Evolutionary conservation across 2,113 vertebrate genomes (phyloP).

Genomic region (Eurypyga helias): DNA sequence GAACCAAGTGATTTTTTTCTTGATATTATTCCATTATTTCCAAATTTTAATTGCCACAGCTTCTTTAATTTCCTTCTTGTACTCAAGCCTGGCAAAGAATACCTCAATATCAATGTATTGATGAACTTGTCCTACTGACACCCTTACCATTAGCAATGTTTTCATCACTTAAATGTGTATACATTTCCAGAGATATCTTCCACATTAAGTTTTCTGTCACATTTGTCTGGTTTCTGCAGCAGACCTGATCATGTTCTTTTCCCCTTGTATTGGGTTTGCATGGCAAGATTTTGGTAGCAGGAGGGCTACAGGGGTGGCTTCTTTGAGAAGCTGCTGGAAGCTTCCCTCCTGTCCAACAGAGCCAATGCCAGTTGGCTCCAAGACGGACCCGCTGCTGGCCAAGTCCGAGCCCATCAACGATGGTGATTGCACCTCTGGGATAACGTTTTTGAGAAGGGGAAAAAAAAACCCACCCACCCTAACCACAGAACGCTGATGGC

Average conservation of each 20-base stretch:
- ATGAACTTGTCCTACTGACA: neutral
- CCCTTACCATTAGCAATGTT: neutral
- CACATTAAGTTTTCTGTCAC: neutral
- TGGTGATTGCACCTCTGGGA: too few species aligned
- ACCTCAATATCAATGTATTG: neutral
- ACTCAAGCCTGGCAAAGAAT: neutral
- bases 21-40: neutral
- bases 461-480: too few species aligned
- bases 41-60: neutral
- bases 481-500: too few species aligned
- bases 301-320: too few species aligned
- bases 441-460: too few species aligned
- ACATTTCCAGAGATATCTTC: neutral
- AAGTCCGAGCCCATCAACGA: too few species aligned
- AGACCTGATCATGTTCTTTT: neutral
- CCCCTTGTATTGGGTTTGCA: too few species aligned
- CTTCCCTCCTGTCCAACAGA: too few species aligned
- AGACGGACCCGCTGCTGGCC: too few species aligned
- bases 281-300: too few species aligned
- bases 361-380: too few species aligned
- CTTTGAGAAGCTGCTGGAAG: too few species aligned
- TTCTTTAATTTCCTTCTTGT: neutral
- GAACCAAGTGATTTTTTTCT: neutral
- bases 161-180: neutral
- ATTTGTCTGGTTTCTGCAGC: neutral